Conservation (phyloP, 2,797 vertebrate genomes). For the Hemibagrus guttatus region DNA sequence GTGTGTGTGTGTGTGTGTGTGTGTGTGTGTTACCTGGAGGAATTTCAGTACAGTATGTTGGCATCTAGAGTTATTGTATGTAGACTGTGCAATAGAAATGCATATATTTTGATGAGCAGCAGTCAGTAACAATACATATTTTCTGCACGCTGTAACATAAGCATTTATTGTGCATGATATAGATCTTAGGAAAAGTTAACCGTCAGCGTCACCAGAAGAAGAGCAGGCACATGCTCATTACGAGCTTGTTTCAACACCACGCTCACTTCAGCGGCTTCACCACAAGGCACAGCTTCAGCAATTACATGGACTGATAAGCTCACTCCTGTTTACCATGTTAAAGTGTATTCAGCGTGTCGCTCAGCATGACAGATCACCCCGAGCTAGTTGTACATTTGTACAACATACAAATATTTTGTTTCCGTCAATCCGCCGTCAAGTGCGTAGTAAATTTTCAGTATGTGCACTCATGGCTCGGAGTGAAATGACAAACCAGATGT, state of each 20-base stretch:
- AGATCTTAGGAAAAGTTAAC: neutral
- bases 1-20: neutral
- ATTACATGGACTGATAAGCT: conserved; percentile 56
- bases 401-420: conserved; percentile 40
- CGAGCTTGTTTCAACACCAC: conserved; percentile 51
- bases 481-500: conserved; percentile 35
- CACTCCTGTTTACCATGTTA: conserved; percentile 51
- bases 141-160: neutral
- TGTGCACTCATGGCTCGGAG: conserved; percentile 15
- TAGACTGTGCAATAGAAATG: neutral
- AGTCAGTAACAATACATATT: neutral
- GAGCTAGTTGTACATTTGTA: conserved; percentile 52
- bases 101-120: neutral
- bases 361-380: conserved; percentile 47
- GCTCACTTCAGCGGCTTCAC: conserved; percentile 50
- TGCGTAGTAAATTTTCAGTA: conserved; percentile 28
- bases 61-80: neutral
- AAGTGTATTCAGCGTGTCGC: conserved; percentile 50
- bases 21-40: neutral
- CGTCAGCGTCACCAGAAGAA: conserved; percentile 34
- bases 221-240: conserved; percentile 51
- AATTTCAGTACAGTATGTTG: neutral
- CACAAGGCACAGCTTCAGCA: conserved; percentile 51
- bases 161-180: neutral
- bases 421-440: conserved; percentile 16